A percentile compares a stretch with the other conserved stretches of the same genome.
These are phyloP conservation scores for Eueremaeus valkanovi DNA, from an alignment of 2,888 invertebrate genomes.

Conservation along the genomic window DNA sequence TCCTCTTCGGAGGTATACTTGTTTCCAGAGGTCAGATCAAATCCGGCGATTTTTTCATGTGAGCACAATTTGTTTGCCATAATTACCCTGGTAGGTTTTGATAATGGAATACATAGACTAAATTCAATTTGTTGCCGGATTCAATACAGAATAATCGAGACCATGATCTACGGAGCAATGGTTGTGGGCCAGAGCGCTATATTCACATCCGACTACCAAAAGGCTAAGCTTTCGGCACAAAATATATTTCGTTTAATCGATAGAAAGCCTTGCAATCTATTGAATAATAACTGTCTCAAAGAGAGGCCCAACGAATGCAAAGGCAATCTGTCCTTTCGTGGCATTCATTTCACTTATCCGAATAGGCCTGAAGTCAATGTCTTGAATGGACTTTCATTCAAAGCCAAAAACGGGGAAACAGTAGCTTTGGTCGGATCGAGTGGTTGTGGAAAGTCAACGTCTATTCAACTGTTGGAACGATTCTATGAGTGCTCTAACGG, in stretches of 20 bases:
- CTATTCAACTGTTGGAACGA: conserved; percentile 73
- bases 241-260: conserved; percentile 63
- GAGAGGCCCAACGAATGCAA: conserved; percentile 51
- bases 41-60: conserved; percentile 70
- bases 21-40: conserved; percentile 61
- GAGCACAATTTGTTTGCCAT: too few species aligned
- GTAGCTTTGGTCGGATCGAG: conserved; percentile 70
- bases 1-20: conserved; percentile 68
- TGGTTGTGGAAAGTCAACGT: conserved; percentile 84
- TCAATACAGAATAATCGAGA: conserved; percentile 63
- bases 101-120: conserved; percentile 44
- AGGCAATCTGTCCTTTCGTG: conserved; percentile 67
- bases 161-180: conserved; percentile 70
- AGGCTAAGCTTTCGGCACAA: conserved; percentile 68
- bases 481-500: conserved; percentile 75
- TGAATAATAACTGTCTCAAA: not conserved
- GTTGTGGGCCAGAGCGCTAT: conserved; percentile 72
- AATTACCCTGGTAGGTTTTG: too few species aligned
- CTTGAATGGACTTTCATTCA: conserved; percentile 65
- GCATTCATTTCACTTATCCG: conserved; percentile 73
- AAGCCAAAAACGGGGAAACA: conserved; percentile 61
- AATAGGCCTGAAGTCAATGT: conserved; percentile 70
- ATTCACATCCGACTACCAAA: conserved; percentile 76
- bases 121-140: conserved; percentile 45
- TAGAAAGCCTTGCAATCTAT: conserved; percentile 37